Percentiles rank a stretch among this genome's conserved stretches.
These are phyloP conservation scores for Agriopis marginaria DNA, from an alignment of 2,888 invertebrate genomes.

Conservation along the genomic window DNA sequence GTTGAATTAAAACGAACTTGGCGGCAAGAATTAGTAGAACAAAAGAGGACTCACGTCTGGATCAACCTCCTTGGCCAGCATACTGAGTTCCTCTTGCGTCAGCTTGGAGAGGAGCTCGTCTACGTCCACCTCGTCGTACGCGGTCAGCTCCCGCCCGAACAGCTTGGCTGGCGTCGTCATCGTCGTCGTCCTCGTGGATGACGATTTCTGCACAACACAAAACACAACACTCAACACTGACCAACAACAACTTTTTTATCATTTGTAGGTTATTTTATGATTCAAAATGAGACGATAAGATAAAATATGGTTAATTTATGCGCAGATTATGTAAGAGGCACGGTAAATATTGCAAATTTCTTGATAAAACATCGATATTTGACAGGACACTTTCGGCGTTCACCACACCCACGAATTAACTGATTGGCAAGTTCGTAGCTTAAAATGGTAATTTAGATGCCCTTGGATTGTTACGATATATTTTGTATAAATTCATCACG, in stretches of 20 bases:
- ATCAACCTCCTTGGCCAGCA: constrained; percentile 99
- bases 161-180: constrained; percentile 96
- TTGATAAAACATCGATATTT: constrained; percentile 57
- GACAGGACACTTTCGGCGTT: constrained; percentile 64
- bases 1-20: neutral
- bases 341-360: constrained; percentile 60
- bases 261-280: constrained; percentile 48
- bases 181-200: constrained; percentile 94
- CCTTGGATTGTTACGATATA: neutral
- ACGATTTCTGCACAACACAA: constrained; percentile 91
- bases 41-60: constrained; percentile 94
- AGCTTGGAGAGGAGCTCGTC: constrained; percentile 97
- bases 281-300: constrained; percentile 25
- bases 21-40: constrained; percentile 4
- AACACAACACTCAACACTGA: constrained; percentile 56
- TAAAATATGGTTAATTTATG: constrained; percentile 36
- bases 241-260: constrained; percentile 5
- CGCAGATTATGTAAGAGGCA: constrained; percentile 51
- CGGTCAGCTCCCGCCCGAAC: constrained; percentile 95
- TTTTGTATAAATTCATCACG: neutral
- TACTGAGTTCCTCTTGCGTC: constrained; percentile 97
- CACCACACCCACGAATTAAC: constrained; percentile 77
- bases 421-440: constrained; percentile 51
- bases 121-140: constrained; percentile 98
- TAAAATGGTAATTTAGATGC: neutral